Evolutionary conservation across 2,888 invertebrate genomes (phyloP).

Genomic region (Xiphydria camelus): DNA sequence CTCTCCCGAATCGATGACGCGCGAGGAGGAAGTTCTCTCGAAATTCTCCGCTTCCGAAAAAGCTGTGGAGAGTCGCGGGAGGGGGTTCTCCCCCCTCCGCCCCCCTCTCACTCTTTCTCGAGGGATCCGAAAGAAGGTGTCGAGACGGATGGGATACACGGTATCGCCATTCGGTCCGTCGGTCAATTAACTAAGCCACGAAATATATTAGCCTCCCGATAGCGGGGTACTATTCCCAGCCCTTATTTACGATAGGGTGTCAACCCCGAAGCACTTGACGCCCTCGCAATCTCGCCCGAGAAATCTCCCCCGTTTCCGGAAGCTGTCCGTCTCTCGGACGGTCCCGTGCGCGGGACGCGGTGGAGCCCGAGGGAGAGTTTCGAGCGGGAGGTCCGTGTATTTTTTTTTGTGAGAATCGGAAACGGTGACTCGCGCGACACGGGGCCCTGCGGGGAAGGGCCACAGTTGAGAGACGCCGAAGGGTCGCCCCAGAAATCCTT

Average conservation of each 20-base stretch:
- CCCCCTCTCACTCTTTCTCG: too few species aligned
- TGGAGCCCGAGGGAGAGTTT: not conserved
- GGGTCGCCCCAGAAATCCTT: too few species aligned
- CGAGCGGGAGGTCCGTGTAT: too few species aligned
- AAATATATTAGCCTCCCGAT: constrained; percentile 43
- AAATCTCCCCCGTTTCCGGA: constrained; percentile 53
- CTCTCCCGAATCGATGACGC: too few species aligned
- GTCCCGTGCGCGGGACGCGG: not conserved
- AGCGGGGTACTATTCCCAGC: constrained; percentile 26
- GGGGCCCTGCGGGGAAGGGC: too few species aligned
- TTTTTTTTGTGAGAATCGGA: too few species aligned
- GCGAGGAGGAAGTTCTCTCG: too few species aligned
- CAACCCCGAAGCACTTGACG: constrained; percentile 28
- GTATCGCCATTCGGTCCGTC: constrained; percentile 33
- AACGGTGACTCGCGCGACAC: too few species aligned
- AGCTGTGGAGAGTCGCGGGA: too few species aligned
- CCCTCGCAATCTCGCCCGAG: constrained; percentile 39
- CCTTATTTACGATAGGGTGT: constrained; percentile 45
- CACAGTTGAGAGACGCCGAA: too few species aligned
- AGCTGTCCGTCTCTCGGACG: constrained; percentile 47
- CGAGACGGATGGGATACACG: constrained; percentile 34
- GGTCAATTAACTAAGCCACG: constrained; percentile 46
- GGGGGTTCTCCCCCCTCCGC: too few species aligned
- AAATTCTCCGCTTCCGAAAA: too few species aligned
- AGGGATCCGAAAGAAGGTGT: not conserved